Percentiles rank a stretch among this genome's conserved stretches.
Conservation (phyloP, 2,888 invertebrate species). For the Hirudinaria manillensis region DNA sequence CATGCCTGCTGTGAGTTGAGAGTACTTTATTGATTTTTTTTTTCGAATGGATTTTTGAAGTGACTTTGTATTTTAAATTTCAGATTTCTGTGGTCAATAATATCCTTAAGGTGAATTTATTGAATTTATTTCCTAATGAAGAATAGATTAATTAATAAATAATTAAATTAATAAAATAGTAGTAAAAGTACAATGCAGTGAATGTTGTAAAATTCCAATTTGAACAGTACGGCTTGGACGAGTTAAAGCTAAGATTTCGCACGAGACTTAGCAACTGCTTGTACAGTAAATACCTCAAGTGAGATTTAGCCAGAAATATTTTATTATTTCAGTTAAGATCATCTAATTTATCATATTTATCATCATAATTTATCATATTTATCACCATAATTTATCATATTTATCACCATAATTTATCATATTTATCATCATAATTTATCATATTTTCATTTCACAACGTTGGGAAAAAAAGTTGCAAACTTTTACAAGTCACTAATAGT, state of each 20-base stretch:
- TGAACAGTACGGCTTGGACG: conserved; percentile 80
- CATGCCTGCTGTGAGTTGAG: conserved; percentile 72
- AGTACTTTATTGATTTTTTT: not conserved
- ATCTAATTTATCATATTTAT: not conserved
- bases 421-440: not conserved
- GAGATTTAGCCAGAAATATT: conserved; percentile 46
- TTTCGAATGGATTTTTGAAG: not conserved
- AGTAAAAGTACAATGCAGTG: not conserved
- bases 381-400: not conserved
- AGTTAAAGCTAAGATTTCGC: conserved; percentile 81
- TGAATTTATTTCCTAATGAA: conserved; percentile 15
- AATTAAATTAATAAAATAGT: not conserved
- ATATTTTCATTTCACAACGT: too few species aligned
- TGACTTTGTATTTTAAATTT: not conserved
- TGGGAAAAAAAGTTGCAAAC: too few species aligned
- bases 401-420: not conserved
- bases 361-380: not conserved
- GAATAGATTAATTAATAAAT: not conserved
- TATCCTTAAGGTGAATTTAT: conserved; percentile 67
- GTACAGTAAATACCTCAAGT: conserved; percentile 86
- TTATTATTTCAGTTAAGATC: not conserved
- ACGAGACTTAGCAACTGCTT: conserved; percentile 80
- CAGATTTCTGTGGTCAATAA: conserved; percentile 90
- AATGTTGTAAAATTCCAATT: not conserved
- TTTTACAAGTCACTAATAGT: too few species aligned